These are phyloP conservation scores for Cuniculus paca DNA, from an alignment of 2,797 vertebrate species.

Conservation along the genomic window DNA sequence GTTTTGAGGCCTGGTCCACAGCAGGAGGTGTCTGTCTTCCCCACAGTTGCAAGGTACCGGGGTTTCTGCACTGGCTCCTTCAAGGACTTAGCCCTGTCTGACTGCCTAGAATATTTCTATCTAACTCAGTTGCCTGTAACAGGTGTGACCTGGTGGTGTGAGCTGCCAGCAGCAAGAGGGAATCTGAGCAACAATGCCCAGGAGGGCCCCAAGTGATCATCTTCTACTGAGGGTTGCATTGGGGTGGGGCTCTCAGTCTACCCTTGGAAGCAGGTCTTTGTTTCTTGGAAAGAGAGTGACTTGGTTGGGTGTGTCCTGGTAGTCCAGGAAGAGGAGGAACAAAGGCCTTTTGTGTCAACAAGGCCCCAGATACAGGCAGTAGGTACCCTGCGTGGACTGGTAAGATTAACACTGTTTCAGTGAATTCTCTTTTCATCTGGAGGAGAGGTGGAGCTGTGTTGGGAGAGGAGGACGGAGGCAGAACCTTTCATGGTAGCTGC, in stretches of 20 bases:
- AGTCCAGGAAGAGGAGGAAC: neutral
- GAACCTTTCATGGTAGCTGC: neutral
- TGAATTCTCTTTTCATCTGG: neutral
- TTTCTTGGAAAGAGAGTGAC: neutral
- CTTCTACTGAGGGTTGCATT: neutral
- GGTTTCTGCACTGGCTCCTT: too few relatives aligned
- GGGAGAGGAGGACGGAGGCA: too few relatives aligned
- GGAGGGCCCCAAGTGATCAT: neutral
- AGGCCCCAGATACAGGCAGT: neutral
- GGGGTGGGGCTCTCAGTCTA: neutral
- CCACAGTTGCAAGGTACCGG: too few relatives aligned
- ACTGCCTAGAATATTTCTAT: too few relatives aligned
- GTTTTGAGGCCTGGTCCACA: too few relatives aligned
- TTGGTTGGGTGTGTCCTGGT: neutral
- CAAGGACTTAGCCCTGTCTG: too few relatives aligned
- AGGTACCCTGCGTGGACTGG: neutral
- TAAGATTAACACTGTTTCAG: neutral
- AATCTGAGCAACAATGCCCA: neutral
- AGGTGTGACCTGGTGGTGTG: neutral
- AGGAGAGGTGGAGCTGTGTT: neutral
- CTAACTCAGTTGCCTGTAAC: too few relatives aligned
- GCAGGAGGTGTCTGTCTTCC: too few relatives aligned
- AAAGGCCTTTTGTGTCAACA: neutral
- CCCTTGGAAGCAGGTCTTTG: neutral
- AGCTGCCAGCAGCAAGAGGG: neutral